Percentiles rank a stretch among this genome's conserved stretches.
phyloP scores from a whole-genome alignment of 1,140 invertebrate genomes.

The Drosophila lacertosa region DNA sequence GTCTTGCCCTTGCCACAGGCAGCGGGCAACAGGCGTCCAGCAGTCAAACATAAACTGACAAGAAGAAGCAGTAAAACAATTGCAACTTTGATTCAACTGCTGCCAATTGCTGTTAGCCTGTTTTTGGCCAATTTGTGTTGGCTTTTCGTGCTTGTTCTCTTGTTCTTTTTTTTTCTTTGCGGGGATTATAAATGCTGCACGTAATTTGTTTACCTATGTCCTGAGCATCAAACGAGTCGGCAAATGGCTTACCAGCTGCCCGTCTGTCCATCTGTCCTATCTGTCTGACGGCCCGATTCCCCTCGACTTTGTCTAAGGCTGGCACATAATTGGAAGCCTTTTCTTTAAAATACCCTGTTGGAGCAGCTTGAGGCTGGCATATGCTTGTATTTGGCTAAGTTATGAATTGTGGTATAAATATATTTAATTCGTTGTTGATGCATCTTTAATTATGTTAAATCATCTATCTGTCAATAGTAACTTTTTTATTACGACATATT shows the following conservation, averaged over 20 bases:
- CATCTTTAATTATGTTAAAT: no score
- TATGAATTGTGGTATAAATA: no score
- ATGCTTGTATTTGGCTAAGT: background rate
- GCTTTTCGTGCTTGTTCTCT: background rate
- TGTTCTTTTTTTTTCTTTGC: conserved; percentile 18
- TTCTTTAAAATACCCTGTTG: conserved; percentile 17
- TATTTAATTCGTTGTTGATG: no score
- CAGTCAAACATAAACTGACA: conserved; percentile 6
- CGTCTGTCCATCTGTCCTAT: conserved; percentile 15
- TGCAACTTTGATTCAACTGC: conserved; percentile 19
- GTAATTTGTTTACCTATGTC: conserved; percentile 65
- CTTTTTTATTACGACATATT: no score
- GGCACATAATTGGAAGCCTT: conserved; percentile 62
- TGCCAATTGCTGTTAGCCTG: conserved; percentile 18
- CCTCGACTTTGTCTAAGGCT: background rate
- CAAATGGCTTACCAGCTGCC: conserved; percentile 54
- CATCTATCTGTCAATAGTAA: no score
- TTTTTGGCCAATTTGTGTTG: background rate
- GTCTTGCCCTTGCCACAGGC: no score
- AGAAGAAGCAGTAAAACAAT: background rate
- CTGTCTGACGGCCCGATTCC: background rate
- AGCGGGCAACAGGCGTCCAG: conserved; percentile 16
- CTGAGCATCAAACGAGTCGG: conserved; percentile 58
- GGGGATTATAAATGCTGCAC: conserved; percentile 70
- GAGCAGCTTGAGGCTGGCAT: background rate